Percentiles rank a stretch among this genome's conserved stretches.
Evolutionary conservation across 2,113 vertebrate species (phyloP).

Genomic region (Antechinus flavipes): DNA sequence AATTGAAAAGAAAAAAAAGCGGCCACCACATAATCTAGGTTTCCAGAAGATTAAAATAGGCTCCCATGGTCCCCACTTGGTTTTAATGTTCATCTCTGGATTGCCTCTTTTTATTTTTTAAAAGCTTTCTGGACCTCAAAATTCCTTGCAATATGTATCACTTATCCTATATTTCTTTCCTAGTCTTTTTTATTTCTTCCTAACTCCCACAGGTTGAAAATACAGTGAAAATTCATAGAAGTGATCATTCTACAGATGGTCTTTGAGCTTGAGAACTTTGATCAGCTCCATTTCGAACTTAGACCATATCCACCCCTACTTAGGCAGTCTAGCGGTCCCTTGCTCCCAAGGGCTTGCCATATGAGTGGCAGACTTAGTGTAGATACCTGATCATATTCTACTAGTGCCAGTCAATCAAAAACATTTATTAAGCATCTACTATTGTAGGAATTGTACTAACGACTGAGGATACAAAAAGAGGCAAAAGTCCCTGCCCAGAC

Average conservation of each 20-base stretch:
- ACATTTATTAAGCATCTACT: background rate
- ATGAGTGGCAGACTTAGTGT: background rate
- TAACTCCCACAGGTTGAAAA: background rate
- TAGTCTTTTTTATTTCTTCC: background rate
- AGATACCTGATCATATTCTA: background rate
- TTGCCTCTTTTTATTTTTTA: background rate
- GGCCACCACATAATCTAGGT: background rate
- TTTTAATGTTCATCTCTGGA: background rate
- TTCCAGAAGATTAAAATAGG: background rate
- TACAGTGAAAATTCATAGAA: background rate
- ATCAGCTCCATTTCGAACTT: background rate
- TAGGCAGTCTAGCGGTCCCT: background rate
- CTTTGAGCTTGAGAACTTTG: background rate
- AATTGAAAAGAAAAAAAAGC: background rate
- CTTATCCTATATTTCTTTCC: background rate
- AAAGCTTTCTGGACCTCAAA: background rate
- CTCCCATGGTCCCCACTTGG: background rate
- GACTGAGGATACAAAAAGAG: background rate
- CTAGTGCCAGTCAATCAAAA: background rate
- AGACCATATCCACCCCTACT: too few species aligned
- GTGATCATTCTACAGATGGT: background rate
- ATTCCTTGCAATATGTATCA: background rate
- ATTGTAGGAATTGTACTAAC: background rate
- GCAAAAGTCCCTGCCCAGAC: background rate
- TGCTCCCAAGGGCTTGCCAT: background rate